Conservation (phyloP, 2,888 invertebrate genomes). For the Cephonodes hylas region DNA sequence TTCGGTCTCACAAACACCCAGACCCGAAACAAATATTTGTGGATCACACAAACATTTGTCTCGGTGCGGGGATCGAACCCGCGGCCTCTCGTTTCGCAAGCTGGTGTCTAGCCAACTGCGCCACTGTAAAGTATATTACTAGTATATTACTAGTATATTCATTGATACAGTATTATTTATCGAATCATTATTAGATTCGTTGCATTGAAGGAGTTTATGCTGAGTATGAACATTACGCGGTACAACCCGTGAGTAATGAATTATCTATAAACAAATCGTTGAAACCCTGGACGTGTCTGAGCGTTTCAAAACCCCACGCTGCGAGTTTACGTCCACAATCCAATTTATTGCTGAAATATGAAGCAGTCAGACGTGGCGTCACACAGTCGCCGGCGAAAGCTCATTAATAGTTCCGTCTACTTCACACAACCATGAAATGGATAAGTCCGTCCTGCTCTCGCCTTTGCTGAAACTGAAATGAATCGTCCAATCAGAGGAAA, state of each 20-base stretch:
- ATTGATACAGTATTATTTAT: too few species aligned
- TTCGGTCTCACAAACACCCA: too few species aligned
- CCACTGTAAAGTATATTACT: too few species aligned
- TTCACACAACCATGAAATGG: not conserved
- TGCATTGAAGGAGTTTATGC: too few species aligned
- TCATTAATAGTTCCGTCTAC: not conserved
- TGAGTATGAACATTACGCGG: not conserved
- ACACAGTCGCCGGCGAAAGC: constrained; percentile 2
- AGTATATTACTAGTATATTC: too few species aligned
- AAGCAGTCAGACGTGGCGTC: constrained; percentile 7
- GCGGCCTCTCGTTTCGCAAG: too few species aligned
- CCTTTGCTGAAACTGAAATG: constrained; percentile 11
- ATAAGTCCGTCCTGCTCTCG: not conserved
- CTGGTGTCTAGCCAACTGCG: too few species aligned
- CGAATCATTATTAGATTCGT: too few species aligned
- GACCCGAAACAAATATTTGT: too few species aligned
- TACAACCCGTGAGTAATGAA: not conserved
- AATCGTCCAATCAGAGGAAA: constrained; percentile 23
- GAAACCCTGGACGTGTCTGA: not conserved
- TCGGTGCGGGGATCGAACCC: too few species aligned
- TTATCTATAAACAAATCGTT: not conserved
- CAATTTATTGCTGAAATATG: constrained; percentile 10
- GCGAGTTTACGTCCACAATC: constrained; percentile 5
- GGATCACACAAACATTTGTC: too few species aligned
- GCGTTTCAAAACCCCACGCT: not conserved